phyloP scores from a whole-genome alignment of 30 jellyfish, hydroid and myxozoan genomes.

The Hydractinia symbiolongicarpus region DNA sequence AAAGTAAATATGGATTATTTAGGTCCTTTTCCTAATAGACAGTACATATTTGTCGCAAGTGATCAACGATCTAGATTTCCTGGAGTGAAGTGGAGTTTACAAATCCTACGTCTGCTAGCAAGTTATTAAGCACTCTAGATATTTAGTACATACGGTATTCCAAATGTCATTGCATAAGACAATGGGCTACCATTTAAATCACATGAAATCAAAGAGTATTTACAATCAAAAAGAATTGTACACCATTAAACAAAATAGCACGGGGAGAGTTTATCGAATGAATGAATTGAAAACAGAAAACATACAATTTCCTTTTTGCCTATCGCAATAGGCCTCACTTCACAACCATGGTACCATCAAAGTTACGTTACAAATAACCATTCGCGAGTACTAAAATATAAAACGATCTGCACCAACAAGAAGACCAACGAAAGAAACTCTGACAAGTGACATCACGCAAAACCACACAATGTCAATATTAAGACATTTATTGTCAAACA shows the following conservation, averaged over 20 bases:
- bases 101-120: neutral
- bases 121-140: neutral
- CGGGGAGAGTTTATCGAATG: neutral
- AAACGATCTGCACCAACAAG: neutral
- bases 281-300: neutral
- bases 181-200: conserved; percentile 20
- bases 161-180: neutral
- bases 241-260: neutral
- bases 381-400: neutral
- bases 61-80: conserved; percentile 20
- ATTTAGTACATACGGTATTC: conserved; percentile 1
- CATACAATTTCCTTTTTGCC: neutral
- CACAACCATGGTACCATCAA: neutral
- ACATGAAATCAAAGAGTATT: neutral
- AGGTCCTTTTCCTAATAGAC: neutral
- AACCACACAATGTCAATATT: neutral
- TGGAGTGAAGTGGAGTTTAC: conserved; percentile 3
- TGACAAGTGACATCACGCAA: neutral
- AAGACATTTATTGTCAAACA: conserved; percentile 49
- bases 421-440: neutral
- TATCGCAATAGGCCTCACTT: neutral
- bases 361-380: neutral
- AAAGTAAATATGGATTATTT: conserved; percentile 10
- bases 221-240: neutral
- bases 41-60: neutral